Evolutionary conservation across 1,140 invertebrate genomes (phyloP).

Genomic region (Drosophila nigromelanica): DNA sequence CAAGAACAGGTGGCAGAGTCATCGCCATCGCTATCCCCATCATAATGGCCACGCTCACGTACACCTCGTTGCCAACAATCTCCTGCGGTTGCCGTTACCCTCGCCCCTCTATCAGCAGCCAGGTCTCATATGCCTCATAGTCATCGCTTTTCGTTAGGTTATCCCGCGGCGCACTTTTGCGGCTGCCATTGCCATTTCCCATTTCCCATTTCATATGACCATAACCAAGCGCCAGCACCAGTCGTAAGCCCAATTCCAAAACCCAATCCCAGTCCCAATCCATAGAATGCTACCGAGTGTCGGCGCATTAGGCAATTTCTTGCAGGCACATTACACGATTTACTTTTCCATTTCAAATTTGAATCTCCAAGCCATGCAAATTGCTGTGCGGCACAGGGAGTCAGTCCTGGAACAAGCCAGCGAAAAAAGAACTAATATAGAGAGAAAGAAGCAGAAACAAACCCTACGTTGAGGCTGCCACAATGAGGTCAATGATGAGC

Average conservation of each 20-base stretch:
- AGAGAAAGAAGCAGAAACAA: conserved; percentile 53
- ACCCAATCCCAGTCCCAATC: conserved; percentile 3
- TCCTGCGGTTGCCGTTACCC: background rate
- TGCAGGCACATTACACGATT: conserved; percentile 80
- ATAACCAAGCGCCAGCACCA: conserved; percentile 17
- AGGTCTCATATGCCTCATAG: conserved; percentile 66
- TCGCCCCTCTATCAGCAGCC: background rate
- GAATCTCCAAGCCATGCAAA: conserved; percentile 78
- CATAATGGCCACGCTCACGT: conserved; percentile 69
- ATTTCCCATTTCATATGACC: conserved; percentile 24
- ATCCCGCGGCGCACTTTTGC: conserved; percentile 70
- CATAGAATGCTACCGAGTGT: conserved; percentile 23
- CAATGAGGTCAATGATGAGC: conserved; percentile 73
- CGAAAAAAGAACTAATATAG: conserved; percentile 29
- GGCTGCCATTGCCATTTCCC: conserved; percentile 42
- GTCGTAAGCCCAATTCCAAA: background rate
- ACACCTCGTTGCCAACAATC: conserved; percentile 57
- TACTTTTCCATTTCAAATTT: conserved; percentile 74
- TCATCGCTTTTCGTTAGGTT: conserved; percentile 77
- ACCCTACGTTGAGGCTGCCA: conserved; percentile 59
- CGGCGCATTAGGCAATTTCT: conserved; percentile 76
- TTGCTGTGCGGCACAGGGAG: conserved; percentile 57
- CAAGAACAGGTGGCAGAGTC: conserved; percentile 64
- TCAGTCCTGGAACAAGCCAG: conserved; percentile 16
- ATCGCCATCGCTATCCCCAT: conserved; percentile 24